Evolutionary conservation across 1,140 invertebrate species (phyloP).

Genomic region (Coenobita brevimanus): DNA sequence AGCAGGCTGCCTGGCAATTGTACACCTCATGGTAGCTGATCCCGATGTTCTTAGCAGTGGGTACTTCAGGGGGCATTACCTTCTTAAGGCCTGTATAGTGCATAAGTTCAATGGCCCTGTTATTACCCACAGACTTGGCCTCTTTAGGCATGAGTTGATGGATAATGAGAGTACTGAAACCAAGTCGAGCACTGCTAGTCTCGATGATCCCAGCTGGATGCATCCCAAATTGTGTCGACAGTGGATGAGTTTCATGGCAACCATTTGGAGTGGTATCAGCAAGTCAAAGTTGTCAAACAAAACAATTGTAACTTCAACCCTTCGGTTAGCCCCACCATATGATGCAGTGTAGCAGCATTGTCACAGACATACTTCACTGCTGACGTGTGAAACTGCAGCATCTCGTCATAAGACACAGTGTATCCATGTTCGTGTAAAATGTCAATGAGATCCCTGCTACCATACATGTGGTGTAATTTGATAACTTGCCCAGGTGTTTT

Average conservation of each 20-base stretch:
- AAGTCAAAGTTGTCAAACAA: slow-evolving; percentile 10
- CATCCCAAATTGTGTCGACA: neutral
- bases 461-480: slow-evolving; percentile 30
- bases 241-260: neutral
- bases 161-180: neutral
- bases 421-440: neutral
- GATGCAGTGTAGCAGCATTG: neutral
- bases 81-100: too few species aligned
- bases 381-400: neutral
- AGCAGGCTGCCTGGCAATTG: neutral
- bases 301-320: too few species aligned
- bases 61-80: too few species aligned
- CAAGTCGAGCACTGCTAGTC: too few species aligned
- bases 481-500: neutral
- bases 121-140: too few species aligned
- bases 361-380: neutral
- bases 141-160: neutral
- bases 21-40: too few species aligned
- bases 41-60: too few species aligned
- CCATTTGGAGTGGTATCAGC: slow-evolving; percentile 5
- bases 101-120: too few species aligned
- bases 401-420: too few species aligned
- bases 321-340: neutral
- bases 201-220: neutral
- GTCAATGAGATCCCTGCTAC: neutral